These are phyloP conservation scores for Notamacropus eugenii DNA, from an alignment of 2,797 vertebrate genomes.

Conservation along the genomic window DNA sequence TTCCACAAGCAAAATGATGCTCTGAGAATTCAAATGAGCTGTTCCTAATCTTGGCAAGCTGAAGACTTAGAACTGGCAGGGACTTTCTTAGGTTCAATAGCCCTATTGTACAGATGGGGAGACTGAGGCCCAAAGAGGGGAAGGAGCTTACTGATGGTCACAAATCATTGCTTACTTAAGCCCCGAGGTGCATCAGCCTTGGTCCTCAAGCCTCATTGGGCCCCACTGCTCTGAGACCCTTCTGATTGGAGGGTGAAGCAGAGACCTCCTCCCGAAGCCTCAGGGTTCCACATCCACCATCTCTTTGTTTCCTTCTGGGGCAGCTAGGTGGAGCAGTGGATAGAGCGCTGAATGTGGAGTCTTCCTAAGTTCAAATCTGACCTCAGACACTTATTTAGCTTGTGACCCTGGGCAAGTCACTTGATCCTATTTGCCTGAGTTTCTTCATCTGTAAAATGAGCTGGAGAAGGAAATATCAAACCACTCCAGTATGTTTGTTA, in stretches of 20 bases:
- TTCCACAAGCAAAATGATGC: not conserved
- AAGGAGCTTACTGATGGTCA: not conserved
- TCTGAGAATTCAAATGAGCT: constrained; percentile 19
- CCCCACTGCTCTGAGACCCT: not conserved
- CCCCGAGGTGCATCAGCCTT: not conserved
- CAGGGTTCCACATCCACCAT: not conserved
- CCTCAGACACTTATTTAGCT: not conserved
- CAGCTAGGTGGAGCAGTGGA: not conserved
- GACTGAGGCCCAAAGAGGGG: not conserved
- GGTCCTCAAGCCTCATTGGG: not conserved
- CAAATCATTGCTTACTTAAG: not conserved
- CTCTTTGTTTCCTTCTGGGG: not conserved
- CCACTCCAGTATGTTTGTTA: not conserved
- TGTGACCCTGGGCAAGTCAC: not conserved
- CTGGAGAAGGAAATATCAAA: not conserved
- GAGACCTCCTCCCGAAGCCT: not conserved
- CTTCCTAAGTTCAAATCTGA: not conserved
- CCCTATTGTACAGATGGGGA: not conserved
- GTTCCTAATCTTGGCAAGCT: constrained; percentile 7
- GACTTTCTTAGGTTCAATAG: not conserved
- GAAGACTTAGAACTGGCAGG: not conserved
- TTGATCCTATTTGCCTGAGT: not conserved
- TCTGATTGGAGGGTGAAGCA: not conserved
- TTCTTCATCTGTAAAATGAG: not conserved
- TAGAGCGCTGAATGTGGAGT: not conserved